Conservation (phyloP, 2,888 invertebrate genomes). For the Mythimna impura region DNA sequence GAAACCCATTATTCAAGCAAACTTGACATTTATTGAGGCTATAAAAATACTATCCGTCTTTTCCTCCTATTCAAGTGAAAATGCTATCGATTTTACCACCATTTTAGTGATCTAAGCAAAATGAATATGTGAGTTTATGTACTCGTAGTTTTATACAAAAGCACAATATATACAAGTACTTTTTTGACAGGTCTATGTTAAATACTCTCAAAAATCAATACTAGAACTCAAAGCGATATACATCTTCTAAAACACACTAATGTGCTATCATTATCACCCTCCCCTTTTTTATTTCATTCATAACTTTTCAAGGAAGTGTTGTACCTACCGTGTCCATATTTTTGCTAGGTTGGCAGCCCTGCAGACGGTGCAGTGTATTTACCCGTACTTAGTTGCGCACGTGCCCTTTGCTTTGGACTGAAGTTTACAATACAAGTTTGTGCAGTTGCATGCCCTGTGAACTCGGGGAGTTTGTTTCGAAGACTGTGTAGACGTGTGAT, state of each 20-base stretch:
- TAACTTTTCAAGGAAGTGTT: slow-evolving; percentile 37
- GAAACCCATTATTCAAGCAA: slow-evolving; percentile 8
- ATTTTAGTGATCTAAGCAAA: background rate
- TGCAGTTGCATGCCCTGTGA: slow-evolving; percentile 64
- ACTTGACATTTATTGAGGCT: slow-evolving; percentile 12
- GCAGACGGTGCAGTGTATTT: slow-evolving; percentile 66
- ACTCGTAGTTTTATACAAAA: background rate
- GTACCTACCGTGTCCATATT: slow-evolving; percentile 49
- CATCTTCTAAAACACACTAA: slow-evolving; percentile 27
- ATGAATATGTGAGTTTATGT: background rate
- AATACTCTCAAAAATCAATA: slow-evolving; percentile 16
- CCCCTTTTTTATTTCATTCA: slow-evolving; percentile 32
- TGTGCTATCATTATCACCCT: slow-evolving; percentile 50
- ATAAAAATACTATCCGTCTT: slow-evolving; percentile 17
- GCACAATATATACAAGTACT: background rate
- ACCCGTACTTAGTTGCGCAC: slow-evolving; percentile 64
- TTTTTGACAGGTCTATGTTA: background rate
- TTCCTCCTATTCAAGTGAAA: slow-evolving; percentile 11
- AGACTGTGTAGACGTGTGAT: slow-evolving; percentile 34
- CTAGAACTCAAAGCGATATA: slow-evolving; percentile 8
- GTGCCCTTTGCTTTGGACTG: slow-evolving; percentile 59
- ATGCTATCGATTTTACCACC: background rate
- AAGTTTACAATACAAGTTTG: slow-evolving; percentile 75
- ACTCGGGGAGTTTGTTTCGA: slow-evolving; percentile 54
- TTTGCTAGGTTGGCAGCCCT: slow-evolving; percentile 56